Conservation (phyloP, 2,113 vertebrate genomes). For the Myrmecobius fasciatus region DNA sequence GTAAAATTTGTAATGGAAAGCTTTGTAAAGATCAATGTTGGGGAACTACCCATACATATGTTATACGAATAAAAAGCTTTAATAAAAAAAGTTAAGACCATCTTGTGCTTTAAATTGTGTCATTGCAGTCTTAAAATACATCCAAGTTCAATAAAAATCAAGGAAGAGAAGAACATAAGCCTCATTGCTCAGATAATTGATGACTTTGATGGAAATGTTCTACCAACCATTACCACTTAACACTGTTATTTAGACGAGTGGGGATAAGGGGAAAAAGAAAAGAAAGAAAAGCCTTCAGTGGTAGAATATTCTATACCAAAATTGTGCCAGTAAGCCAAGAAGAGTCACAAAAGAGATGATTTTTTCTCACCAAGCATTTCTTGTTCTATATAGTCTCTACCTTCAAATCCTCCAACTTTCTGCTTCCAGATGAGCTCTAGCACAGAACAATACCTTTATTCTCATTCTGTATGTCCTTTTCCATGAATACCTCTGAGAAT, state of each 20-base stretch:
- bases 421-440: not conserved
- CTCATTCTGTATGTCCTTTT: not conserved
- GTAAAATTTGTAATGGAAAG: too few species aligned
- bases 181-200: not conserved
- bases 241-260: not conserved
- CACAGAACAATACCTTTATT: not conserved
- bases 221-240: not conserved
- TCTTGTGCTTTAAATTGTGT: not conserved
- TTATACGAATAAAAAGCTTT: too few species aligned
- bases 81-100: too few species aligned
- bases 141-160: not conserved
- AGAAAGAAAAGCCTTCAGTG: not conserved
- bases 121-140: not conserved
- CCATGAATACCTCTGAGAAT: not conserved
- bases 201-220: not conserved
- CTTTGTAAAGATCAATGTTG: too few species aligned
- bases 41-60: too few species aligned
- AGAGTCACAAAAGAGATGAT: not conserved
- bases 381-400: too few species aligned
- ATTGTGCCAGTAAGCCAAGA: not conserved
- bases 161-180: not conserved
- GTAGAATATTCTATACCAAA: not conserved
- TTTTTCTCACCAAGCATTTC: not conserved
- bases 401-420: not conserved
- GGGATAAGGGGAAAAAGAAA: not conserved